phyloP scores from a whole-genome alignment of 2,113 vertebrate species.

The Rana temporaria region DNA sequence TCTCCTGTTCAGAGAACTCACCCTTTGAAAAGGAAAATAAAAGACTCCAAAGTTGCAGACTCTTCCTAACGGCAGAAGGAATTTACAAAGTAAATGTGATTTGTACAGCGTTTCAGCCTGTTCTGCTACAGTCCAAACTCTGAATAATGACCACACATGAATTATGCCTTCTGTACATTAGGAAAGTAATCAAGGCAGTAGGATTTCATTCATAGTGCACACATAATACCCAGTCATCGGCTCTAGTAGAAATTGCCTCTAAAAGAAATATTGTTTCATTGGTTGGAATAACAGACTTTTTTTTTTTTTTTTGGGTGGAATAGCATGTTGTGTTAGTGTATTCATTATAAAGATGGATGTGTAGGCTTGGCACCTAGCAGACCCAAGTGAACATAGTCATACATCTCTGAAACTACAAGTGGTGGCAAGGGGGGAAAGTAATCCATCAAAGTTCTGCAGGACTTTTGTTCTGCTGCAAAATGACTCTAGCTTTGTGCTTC shows the following conservation, averaged over 20 bases:
- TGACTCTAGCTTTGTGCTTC: constrained; percentile 14
- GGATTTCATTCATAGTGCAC: too few relatives aligned
- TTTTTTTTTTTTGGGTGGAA: constrained; percentile 22
- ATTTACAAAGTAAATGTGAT: too few relatives aligned
- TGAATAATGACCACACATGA: too few relatives aligned
- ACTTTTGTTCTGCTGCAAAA: constrained; percentile 22
- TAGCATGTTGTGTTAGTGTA: constrained; percentile 7
- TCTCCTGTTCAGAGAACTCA: too few relatives aligned
- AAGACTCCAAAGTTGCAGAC: too few relatives aligned
- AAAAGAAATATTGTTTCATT: constrained; percentile 24
- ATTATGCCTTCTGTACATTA: too few relatives aligned
- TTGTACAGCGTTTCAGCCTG: too few relatives aligned
- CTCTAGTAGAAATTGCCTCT: neutral
- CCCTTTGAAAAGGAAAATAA: too few relatives aligned
- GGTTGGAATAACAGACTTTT: constrained; percentile 11
- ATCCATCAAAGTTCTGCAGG: constrained; percentile 47
- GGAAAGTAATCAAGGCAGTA: too few relatives aligned
- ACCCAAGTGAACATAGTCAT: constrained; percentile 48
- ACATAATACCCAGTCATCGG: neutral
- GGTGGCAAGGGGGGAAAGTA: constrained; percentile 29
- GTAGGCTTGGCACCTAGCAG: constrained; percentile 32
- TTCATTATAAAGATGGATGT: constrained; percentile 56
- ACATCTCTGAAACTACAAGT: constrained; percentile 51
- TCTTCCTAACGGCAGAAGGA: too few relatives aligned
- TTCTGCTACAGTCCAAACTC: too few relatives aligned